These are phyloP conservation scores for Myotis planiceps DNA, from an alignment of 2,797 vertebrate species.

Conservation along the genomic window DNA sequence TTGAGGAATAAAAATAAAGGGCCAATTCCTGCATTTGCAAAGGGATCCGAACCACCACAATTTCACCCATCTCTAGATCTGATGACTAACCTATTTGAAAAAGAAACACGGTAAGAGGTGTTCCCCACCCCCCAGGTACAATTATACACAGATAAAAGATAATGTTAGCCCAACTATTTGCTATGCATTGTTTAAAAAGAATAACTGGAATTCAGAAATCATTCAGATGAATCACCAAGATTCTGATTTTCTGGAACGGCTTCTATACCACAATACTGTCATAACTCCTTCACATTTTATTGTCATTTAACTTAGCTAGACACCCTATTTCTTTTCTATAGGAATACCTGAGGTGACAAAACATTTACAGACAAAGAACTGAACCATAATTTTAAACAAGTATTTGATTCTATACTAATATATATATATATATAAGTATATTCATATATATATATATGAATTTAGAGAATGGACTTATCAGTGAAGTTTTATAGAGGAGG, in stretches of 20 bases:
- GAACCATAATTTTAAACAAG: neutral
- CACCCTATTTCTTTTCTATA: neutral
- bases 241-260: neutral
- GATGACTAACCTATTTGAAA: neutral
- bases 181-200: neutral
- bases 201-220: constrained; percentile 9
- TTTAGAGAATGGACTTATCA: neutral
- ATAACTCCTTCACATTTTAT: neutral
- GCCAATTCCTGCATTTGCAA: neutral
- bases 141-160: neutral
- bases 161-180: neutral
- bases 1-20: neutral
- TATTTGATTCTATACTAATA: neutral
- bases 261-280: neutral
- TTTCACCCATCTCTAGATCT: neutral
- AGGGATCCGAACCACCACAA: neutral
- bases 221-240: neutral
- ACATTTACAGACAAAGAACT: neutral
- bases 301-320: neutral
- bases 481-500: neutral
- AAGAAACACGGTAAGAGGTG: neutral
- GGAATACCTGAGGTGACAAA: neutral
- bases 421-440: neutral
- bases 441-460: neutral
- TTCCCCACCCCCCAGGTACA: neutral